Evolutionary conservation across 2,113 vertebrate species (phyloP), one percentile per base, ranked within the genome.

Genomic region (Plecotus auritus): DNA sequence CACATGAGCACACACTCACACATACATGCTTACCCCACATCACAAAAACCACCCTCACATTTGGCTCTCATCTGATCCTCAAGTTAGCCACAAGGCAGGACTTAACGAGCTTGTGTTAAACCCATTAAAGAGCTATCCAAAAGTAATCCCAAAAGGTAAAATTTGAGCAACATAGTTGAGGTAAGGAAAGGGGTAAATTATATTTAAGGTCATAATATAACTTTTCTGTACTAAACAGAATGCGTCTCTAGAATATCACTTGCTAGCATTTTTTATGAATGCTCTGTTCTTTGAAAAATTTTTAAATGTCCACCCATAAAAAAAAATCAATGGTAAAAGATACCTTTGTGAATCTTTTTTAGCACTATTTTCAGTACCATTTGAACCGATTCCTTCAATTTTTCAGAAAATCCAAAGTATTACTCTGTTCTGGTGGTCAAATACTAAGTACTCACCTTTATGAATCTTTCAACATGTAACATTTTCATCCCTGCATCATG

Each of bases 21-120:
- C 95, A 89, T 82, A 40, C 70, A 18, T 67, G 35, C 76, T 64
- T 45, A 28, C 14, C 64, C 96, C 97, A 97, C 96, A 97, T 97
- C 97, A 97, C 95, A 96, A 84, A 96, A 96, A 94, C 95, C 96
- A 91, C 78, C 22, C 73, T 88, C 80, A 22, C 80, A 20, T 81
- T 84, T 64, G 92, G 85, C 92, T 54, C 95, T 78, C 56, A 76
- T 72, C 40, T 26, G 26, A 26, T 88, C 35, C 92, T 80, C 95
- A 26, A 0, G 64, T 83, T 61, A 87, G 73, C 95, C 92, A 88
- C 95, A 95, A 95, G 85, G 92, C 92, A 93, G 64, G 67, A 45
- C 88, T 73, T 84, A 86, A 93, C 9, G 10, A 86, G 54, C 56
- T 89, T 93, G 72, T 95, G 88, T 95, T 40, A 80, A 91, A 56